Evolutionary conservation across 2,888 invertebrate species (phyloP).

Genomic region (Hydraecia micacea): DNA sequence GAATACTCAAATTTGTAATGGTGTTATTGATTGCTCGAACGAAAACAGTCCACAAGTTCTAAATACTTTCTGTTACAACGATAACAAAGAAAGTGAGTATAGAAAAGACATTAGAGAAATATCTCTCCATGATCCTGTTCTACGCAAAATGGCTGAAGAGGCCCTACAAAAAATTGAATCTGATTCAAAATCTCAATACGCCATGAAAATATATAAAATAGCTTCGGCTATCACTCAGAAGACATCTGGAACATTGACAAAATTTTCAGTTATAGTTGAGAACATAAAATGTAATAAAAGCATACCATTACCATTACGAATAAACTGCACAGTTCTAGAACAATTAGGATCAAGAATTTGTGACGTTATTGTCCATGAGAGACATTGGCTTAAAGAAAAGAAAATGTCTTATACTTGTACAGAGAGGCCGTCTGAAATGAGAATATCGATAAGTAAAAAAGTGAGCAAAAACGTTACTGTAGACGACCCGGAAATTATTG

Average conservation of each 20-base stretch:
- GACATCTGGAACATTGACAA: slow-evolving; percentile 77
- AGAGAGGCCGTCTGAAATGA: slow-evolving; percentile 74
- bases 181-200: slow-evolving; percentile 71
- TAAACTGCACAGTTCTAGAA: slow-evolving; percentile 75
- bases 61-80: slow-evolving; percentile 87
- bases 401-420: slow-evolving; percentile 77
- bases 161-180: slow-evolving; percentile 79
- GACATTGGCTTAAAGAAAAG: slow-evolving; percentile 75
- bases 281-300: slow-evolving; percentile 79
- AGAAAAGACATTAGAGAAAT: slow-evolving; percentile 67
- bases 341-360: slow-evolving; percentile 78
- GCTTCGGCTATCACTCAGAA: slow-evolving; percentile 76
- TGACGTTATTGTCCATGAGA: slow-evolving; percentile 77
- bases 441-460: slow-evolving; percentile 68
- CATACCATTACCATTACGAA: slow-evolving; percentile 67
- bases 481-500: slow-evolving; percentile 73
- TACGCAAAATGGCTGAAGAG: slow-evolving; percentile 71
- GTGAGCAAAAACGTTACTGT: slow-evolving; percentile 58
- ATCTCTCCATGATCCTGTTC: slow-evolving; percentile 75
- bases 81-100: slow-evolving; percentile 65
- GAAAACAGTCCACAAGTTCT: slow-evolving; percentile 84
- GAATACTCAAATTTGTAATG: slow-evolving; percentile 88
- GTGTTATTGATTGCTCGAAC: slow-evolving; percentile 84
- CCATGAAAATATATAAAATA: slow-evolving; percentile 76
- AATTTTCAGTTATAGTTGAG: slow-evolving; percentile 74